Evolutionary conservation across 1,140 invertebrate genomes (phyloP).

Genomic region (Formica selysi): DNA sequence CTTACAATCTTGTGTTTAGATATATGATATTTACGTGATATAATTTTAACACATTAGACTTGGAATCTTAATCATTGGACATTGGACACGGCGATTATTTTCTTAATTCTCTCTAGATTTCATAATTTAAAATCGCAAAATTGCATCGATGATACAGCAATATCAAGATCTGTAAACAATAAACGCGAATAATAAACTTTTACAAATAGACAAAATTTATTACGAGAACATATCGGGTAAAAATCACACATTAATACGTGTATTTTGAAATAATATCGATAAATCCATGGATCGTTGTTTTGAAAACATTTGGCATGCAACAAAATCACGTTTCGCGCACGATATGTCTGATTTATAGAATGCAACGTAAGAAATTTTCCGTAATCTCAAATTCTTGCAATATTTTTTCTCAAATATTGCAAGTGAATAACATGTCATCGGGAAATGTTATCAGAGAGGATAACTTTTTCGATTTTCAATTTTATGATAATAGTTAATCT

Average conservation of each 20-base stretch:
- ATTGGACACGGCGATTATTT: constrained; percentile 53
- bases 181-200: constrained; percentile 2
- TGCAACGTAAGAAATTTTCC: neutral
- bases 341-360: neutral
- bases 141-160: neutral
- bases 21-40: neutral
- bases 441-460: neutral
- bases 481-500: constrained; percentile 23
- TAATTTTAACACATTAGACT: constrained; percentile 10
- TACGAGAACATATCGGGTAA: neutral
- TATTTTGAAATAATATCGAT: constrained; percentile 10
- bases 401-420: neutral
- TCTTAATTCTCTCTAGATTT: neutral
- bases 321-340: constrained; percentile 20
- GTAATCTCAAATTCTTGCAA: constrained; percentile 13
- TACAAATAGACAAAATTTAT: neutral
- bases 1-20: neutral
- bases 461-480: neutral
- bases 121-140: neutral
- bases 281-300: constrained; percentile 16
- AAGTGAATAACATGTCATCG: constrained; percentile 18
- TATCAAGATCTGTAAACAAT: neutral
- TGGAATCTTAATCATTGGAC: constrained; percentile 64
- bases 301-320: neutral
- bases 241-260: neutral